Evolutionary conservation across 2,888 invertebrate species (phyloP).

Genomic region (Xestia sexstrigata): DNA sequence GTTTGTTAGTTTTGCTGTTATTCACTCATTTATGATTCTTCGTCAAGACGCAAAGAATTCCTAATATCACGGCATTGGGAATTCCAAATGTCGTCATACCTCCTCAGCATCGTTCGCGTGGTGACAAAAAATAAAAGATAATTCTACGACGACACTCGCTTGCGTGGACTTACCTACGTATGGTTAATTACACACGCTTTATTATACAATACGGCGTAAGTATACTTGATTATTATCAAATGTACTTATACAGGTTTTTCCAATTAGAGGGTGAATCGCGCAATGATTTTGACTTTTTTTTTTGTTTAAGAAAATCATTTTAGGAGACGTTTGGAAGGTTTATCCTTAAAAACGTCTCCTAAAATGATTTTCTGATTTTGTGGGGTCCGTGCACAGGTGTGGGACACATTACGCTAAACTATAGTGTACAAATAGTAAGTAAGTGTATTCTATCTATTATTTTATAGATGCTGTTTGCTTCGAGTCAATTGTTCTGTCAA

Average conservation of each 20-base stretch:
- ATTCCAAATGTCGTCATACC: conserved; percentile 68
- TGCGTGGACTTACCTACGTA: conserved; percentile 36
- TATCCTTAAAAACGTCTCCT: no score
- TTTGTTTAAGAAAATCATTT: not conserved
- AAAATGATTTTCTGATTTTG: no score
- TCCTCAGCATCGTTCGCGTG: conserved; percentile 33
- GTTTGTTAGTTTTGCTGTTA: conserved; percentile 8
- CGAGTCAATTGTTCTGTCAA: not conserved
- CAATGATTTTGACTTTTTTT: not conserved
- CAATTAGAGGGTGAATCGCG: conserved; percentile 26
- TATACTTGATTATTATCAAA: conserved; percentile 36
- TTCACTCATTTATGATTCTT: conserved; percentile 33
- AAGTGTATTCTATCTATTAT: not conserved
- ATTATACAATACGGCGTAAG: conserved; percentile 25
- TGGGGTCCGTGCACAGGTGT: no score
- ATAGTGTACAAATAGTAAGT: no score
- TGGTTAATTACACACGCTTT: conserved; percentile 36
- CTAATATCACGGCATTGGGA: conserved; percentile 57
- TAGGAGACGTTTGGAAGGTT: not conserved
- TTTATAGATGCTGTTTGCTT: not conserved
- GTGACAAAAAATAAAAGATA: conserved; percentile 60
- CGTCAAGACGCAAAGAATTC: conserved; percentile 50
- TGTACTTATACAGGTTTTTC: conserved; percentile 29
- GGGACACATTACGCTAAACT: no score
- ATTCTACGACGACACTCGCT: conserved; percentile 41